Percentiles rank a stretch among this genome's conserved stretches.
These are phyloP conservation scores for Penaeus vannamei DNA, from an alignment of 1,140 invertebrate genomes.

Conservation along the genomic window DNA sequence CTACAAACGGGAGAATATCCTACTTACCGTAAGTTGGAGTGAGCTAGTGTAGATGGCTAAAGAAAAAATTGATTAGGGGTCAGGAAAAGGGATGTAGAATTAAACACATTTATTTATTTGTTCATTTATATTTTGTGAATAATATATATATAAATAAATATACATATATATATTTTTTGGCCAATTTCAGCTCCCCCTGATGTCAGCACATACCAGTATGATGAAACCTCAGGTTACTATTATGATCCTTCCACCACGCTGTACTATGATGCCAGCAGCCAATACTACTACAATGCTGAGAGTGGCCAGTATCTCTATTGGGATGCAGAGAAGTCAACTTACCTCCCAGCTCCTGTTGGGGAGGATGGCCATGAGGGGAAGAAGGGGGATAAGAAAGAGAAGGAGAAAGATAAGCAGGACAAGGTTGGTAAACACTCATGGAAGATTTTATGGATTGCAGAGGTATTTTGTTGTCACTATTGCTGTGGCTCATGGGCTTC, in stretches of 20 bases:
- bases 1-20: conserved; percentile 48
- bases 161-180: not conserved
- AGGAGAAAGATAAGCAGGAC: conserved; percentile 70
- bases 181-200: conserved; percentile 79
- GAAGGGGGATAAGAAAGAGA: conserved; percentile 69
- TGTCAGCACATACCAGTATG: conserved; percentile 92
- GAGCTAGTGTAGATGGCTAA: no score
- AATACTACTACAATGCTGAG: conserved; percentile 93
- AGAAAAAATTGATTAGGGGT: not conserved
- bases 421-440: conserved; percentile 44
- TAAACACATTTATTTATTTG: no score
- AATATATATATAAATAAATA: no score
- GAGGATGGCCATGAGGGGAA: conserved; percentile 67
- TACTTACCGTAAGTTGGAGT: conserved; percentile 59
- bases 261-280: conserved; percentile 96
- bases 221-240: conserved; percentile 96
- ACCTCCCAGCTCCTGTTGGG: conserved; percentile 78
- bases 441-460: not conserved
- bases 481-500: not conserved
- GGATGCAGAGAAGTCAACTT: conserved; percentile 87
- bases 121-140: no score
- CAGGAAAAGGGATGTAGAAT: no score
- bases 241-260: conserved; percentile 93
- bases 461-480: not conserved
- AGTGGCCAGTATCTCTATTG: conserved; percentile 95